A percentile compares a stretch with the other conserved stretches of the same genome.
phyloP scores from a whole-genome alignment of 2,888 invertebrate species.

The Agriotes lineatus region DNA sequence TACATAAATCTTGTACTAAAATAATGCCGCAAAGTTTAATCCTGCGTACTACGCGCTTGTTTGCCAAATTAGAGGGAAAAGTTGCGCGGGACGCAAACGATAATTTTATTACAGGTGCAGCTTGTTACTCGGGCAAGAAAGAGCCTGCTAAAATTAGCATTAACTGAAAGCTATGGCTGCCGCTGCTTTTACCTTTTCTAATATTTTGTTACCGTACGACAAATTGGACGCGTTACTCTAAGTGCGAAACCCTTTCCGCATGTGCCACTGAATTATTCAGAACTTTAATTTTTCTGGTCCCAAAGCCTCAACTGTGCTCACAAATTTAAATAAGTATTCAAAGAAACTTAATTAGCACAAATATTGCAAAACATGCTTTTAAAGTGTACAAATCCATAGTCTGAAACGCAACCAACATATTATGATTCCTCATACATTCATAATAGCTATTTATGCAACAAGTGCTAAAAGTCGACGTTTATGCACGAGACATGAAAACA shows the following conservation, averaged over 20 bases:
- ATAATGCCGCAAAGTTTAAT: slow-evolving; percentile 53
- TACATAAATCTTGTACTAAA: slow-evolving; percentile 57
- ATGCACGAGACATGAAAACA: too few relatives aligned
- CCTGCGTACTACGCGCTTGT: slow-evolving; percentile 45
- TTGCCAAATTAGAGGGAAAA: slow-evolving; percentile 54
- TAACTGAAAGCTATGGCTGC: slow-evolving; percentile 36
- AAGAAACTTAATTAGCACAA: too few relatives aligned
- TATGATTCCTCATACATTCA: too few relatives aligned
- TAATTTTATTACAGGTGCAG: slow-evolving; percentile 56
- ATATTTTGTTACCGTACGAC: slow-evolving; percentile 15
- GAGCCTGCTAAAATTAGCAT: slow-evolving; percentile 51
- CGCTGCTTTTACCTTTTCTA: slow-evolving; percentile 12
- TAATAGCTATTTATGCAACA: too few relatives aligned
- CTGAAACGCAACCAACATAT: too few relatives aligned
- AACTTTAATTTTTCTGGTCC: too few relatives aligned
- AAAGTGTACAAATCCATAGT: too few relatives aligned
- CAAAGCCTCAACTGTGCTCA: too few relatives aligned
- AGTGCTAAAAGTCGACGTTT: too few relatives aligned
- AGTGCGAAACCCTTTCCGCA: not conserved
- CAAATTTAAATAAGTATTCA: too few relatives aligned
- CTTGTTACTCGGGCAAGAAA: slow-evolving; percentile 34
- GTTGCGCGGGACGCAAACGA: slow-evolving; percentile 50
- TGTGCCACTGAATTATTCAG: too few relatives aligned
- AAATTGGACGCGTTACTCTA: slow-evolving; percentile 6
- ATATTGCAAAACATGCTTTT: too few relatives aligned